phyloP scores from a whole-genome alignment of 37 sponge, comb jelly and placozoan species.

The Spongia lamella region DNA sequence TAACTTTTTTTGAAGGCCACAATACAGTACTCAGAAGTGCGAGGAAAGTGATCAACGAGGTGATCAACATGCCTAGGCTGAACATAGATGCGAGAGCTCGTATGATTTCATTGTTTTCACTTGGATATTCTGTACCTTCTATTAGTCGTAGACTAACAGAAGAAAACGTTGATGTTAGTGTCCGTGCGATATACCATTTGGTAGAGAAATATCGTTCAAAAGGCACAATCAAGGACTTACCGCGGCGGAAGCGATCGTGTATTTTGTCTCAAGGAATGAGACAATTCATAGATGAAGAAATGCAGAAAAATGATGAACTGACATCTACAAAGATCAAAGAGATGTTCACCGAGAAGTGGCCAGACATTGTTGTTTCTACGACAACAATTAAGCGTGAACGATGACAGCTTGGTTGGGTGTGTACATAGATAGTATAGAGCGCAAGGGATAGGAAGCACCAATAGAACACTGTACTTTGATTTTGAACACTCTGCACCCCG shows the following conservation, averaged over 20 bases:
- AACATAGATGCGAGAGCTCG: no score
- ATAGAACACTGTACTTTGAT: no score
- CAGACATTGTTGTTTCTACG: conserved; percentile 13
- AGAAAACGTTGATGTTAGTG: neutral
- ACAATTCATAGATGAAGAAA: conserved; percentile 14
- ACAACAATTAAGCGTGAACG: conserved; percentile 18
- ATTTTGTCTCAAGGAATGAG: neutral
- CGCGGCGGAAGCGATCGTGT: neutral
- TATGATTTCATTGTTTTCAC: no score
- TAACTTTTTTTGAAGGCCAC: no score
- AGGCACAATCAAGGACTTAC: neutral
- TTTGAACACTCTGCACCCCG: no score
- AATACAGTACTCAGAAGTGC: no score
- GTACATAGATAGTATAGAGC: no score
- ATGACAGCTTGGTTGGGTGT: no score
- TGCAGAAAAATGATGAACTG: conserved; percentile 21
- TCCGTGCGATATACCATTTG: neutral
- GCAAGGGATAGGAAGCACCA: no score
- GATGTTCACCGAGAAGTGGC: conserved; percentile 14
- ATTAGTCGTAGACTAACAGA: neutral
- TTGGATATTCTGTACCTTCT: no score
- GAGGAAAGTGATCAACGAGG: no score
- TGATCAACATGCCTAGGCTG: no score
- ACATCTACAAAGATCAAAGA: conserved; percentile 18
- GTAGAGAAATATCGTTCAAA: neutral